Conservation (phyloP, 2,888 invertebrate genomes). For the Artemia sinica region DNA sequence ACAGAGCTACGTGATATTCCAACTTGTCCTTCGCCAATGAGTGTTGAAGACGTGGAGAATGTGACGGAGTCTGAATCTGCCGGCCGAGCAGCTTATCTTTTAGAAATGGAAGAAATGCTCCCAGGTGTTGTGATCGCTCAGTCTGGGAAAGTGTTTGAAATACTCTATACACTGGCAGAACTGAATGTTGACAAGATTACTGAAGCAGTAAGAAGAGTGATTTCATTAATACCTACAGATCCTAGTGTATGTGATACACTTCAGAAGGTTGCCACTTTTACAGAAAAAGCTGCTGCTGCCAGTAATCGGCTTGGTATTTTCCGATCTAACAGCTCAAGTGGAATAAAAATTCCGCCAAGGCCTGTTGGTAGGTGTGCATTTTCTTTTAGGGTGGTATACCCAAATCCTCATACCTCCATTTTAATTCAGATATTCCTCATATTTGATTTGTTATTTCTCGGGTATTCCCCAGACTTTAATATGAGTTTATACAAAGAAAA, state of each 20-base stretch:
- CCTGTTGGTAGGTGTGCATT: not conserved
- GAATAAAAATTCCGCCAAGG: not conserved
- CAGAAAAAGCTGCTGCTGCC: not conserved
- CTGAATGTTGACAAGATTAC: slow-evolving; percentile 32
- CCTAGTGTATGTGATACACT: slow-evolving; percentile 33
- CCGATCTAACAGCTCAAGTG: slow-evolving; percentile 11
- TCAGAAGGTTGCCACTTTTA: slow-evolving; percentile 30
- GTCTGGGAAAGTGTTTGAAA: slow-evolving; percentile 34
- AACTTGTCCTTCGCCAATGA: slow-evolving; percentile 2
- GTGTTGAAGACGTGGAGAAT: not conserved
- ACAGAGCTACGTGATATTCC: slow-evolving; percentile 23
- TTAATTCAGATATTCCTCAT: too few species aligned
- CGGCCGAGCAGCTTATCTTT: slow-evolving; percentile 14
- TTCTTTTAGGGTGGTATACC: too few species aligned
- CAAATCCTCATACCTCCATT: too few species aligned
- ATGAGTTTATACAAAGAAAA: too few species aligned
- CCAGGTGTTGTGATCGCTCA: slow-evolving; percentile 37
- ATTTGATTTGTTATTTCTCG: too few species aligned
- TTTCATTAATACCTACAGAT: slow-evolving; percentile 37
- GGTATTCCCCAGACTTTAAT: too few species aligned
- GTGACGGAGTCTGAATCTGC: not conserved
- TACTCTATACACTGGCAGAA: slow-evolving; percentile 34
- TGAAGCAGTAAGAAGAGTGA: slow-evolving; percentile 32
- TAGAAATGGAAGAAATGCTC: slow-evolving; percentile 32
- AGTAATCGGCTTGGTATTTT: not conserved